Percentiles rank a stretch among this genome's conserved stretches.
Conservation (phyloP, 2,888 invertebrate species). For the Epinotia brunnichana region DNA sequence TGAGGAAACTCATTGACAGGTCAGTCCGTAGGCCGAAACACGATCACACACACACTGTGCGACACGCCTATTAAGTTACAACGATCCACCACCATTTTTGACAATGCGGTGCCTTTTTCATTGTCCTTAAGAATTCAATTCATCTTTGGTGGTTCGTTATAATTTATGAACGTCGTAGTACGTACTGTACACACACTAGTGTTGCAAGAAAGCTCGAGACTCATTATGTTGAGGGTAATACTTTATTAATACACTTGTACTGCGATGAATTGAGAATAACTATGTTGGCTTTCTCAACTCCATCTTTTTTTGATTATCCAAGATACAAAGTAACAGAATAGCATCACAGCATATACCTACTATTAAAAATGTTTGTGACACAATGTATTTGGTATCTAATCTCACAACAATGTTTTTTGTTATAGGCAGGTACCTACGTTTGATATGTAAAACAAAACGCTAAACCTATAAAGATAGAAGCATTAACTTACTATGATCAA, state of each 20-base stretch:
- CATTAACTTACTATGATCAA: background rate
- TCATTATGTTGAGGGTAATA: background rate
- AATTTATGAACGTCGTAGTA: too few relatives aligned
- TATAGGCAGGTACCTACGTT: too few relatives aligned
- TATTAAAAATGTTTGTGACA: background rate
- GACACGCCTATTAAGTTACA: background rate
- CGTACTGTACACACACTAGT: too few relatives aligned
- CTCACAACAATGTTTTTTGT: too few relatives aligned
- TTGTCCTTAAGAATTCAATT: too few relatives aligned
- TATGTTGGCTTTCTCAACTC: background rate
- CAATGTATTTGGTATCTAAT: too few relatives aligned
- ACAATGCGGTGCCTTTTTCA: too few relatives aligned
- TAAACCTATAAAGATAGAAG: too few relatives aligned
- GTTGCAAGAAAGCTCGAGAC: background rate
- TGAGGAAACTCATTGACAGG: conserved; percentile 99
- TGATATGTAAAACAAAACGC: too few relatives aligned
- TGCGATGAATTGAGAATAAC: conserved; percentile 1
- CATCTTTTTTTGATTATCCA: background rate
- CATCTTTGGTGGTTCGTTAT: too few relatives aligned
- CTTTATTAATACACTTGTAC: background rate
- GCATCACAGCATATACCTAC: too few relatives aligned
- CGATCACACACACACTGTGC: conserved; percentile 48
- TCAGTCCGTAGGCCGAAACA: conserved; percentile 84
- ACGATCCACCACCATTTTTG: too few relatives aligned
- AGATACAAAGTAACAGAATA: background rate